Evolutionary conservation across 2,113 vertebrate genomes (phyloP).

Genomic region (Brachypodius melanocephalos): DNA sequence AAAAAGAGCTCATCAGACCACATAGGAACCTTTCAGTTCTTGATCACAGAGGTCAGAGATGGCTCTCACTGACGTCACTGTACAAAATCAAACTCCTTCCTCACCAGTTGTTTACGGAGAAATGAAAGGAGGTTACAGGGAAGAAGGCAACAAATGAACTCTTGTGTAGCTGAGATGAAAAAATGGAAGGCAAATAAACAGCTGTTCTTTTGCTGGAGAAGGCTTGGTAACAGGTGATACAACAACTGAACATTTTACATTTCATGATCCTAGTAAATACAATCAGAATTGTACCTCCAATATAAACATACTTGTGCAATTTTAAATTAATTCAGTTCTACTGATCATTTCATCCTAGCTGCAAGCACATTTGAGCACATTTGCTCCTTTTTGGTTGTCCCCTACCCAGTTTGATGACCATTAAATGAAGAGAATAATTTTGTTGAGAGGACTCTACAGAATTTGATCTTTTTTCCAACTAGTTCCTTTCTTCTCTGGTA

Average conservation of each 20-base stretch:
- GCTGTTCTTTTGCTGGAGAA: constrained; percentile 9
- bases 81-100: not conserved
- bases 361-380: not conserved
- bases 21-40: not conserved
- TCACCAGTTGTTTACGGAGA: not conserved
- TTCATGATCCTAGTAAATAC: not conserved
- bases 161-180: not conserved
- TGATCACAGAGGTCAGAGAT: not conserved
- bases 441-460: not conserved
- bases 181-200: not conserved
- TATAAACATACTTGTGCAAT: not conserved
- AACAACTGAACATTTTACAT: not conserved
- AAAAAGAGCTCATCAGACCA: not conserved
- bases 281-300: not conserved
- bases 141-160: not conserved
- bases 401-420: not conserved
- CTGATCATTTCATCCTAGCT: not conserved
- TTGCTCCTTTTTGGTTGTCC: not conserved
- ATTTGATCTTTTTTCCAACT: not conserved
- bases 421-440: not conserved
- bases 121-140: not conserved
- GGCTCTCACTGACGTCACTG: not conserved
- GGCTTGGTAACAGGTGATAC: constrained; percentile 25
- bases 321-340: not conserved
- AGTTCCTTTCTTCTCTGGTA: not conserved